Base-by-base conservation (phyloP, 1,140 invertebrate genomes). In the Heliconius eleuchia region DNA sequence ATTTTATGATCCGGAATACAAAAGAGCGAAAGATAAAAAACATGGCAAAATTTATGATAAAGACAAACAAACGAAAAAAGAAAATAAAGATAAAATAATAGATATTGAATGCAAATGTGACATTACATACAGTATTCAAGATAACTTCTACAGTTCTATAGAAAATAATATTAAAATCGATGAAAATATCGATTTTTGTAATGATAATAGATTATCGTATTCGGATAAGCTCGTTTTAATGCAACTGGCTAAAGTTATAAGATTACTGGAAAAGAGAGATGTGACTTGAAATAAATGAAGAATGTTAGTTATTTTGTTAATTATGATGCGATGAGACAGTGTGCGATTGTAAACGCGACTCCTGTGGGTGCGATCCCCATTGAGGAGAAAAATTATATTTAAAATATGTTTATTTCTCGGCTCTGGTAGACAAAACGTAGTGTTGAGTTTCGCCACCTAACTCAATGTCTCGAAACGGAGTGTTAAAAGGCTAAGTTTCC, bases 221-320 rank as follows among this genome's bases (percentile, higher is more conserved):
- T 86, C 81, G 3, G 87, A 92, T 23, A 60, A 84, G 72, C 60
- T 87, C 19, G 84, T 93, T 72, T 57, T 91, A 52, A 74, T 73
- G 50, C 85, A 91, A 71, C 74, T 93, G 1, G 75, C 85, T 0
- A 91, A 81, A 77, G 91, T 93, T 1, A 80, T 91, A 66, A 83
- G 83, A 34, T 79, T 93, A 7, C 78, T 93, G 83, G 91, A 93
- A 73, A 86, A 84, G 42, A 91, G 84, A 75, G 86, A 90, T 81
- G 83, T 83, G 19, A 89, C 87, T 79, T 93, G 87, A 91, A 60
- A 57, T 73, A 78, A 76, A 6, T 8, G 37, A 71, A 37, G 37
- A 30, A 27, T 66, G 60, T 66, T 66, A 30, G 60, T 66, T 66
- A 27, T 18, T 30, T 66, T 57, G 7, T 23, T 57, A 57, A 18